Evolutionary conservation across 2,888 invertebrate genomes (phyloP), one percentile per base, ranked within the genome.

Genomic region (Phalera bucephala): DNA sequence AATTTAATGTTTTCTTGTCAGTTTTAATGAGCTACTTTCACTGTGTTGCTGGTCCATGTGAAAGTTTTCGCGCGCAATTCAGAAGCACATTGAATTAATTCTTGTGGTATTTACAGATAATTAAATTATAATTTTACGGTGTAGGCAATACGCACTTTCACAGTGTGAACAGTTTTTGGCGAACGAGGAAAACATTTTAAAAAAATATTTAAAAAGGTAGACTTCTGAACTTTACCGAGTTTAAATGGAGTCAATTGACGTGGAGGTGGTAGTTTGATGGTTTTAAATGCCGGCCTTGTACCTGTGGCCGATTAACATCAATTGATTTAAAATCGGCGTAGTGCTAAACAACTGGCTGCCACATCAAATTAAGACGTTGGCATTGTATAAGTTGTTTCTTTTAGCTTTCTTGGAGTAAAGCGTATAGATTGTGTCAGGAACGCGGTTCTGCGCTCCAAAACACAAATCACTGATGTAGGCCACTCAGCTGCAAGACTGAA

Each of bases 41-140:
- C 64, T 47, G 28, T 35, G 40, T 41, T 37, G 36, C 37, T 41
- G 20, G 29, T 33, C 5, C 33, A 36, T 21, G 52, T 45, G 57
- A 57, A 57, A 60, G 61, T 56, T 41, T 49, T 46, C 42, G 39
- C 53, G 50, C 42, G 39, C 55, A 40, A 60, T 56, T 60, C 57
- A 52, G 49, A 56, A 31, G 39, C 45, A 32, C 19, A 29, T 30
- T 31, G 40, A 58, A 57, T 46, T 46, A 51, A 44, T 48, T 49
- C 10, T 27, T 38, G 36, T 38, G n/a, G 41, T 40, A 30, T 20
- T 26, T 38, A 36, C 33, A 47, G 36, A 52, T 52, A 51, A 42
- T 52, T 51, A 37, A 42, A 34, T 32, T 37, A 22, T 35, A 14
- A 41, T 19, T 38, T 31, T 43, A 17, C 26, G 13, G 30, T 35